Conservation (phyloP, 2,113 vertebrate species). For the Procavia capensis region DNA sequence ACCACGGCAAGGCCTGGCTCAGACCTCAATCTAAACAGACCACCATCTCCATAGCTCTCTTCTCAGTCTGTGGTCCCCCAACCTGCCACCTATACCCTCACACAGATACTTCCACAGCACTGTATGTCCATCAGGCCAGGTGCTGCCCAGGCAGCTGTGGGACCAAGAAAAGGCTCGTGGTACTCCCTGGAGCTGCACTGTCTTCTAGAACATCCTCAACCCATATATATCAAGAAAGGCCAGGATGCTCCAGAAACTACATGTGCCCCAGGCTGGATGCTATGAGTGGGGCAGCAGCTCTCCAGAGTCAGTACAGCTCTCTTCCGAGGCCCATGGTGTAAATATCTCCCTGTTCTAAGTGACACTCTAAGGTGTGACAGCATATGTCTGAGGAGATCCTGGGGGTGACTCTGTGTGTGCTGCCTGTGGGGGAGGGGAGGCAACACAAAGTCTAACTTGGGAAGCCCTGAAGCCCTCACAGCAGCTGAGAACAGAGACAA, state of each 20-base stretch:
- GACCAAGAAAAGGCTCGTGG: background rate
- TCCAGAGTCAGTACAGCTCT: background rate
- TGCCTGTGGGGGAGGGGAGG: background rate
- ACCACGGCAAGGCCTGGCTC: background rate
- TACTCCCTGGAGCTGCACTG: background rate
- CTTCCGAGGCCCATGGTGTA: background rate
- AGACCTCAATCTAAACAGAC: background rate
- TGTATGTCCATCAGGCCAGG: background rate
- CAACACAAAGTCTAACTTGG: conserved; percentile 29
- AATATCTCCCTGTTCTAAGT: background rate
- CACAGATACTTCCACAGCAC: background rate
- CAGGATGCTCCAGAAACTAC: background rate
- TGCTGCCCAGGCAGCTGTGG: background rate
- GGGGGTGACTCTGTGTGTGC: background rate
- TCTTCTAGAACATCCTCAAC: conserved; percentile 16
- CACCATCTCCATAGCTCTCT: background rate
- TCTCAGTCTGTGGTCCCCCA: background rate
- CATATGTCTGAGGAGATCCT: background rate
- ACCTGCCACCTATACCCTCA: background rate
- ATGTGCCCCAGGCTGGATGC: background rate
- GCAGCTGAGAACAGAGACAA: background rate
- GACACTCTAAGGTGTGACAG: background rate
- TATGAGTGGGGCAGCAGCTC: background rate
- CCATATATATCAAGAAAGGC: background rate
- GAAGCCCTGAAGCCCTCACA: background rate